Percentiles rank a stretch among this genome's conserved stretches.
phyloP scores from a whole-genome alignment of 92 coral and sea anemone species.

The Ricordea florida region DNA sequence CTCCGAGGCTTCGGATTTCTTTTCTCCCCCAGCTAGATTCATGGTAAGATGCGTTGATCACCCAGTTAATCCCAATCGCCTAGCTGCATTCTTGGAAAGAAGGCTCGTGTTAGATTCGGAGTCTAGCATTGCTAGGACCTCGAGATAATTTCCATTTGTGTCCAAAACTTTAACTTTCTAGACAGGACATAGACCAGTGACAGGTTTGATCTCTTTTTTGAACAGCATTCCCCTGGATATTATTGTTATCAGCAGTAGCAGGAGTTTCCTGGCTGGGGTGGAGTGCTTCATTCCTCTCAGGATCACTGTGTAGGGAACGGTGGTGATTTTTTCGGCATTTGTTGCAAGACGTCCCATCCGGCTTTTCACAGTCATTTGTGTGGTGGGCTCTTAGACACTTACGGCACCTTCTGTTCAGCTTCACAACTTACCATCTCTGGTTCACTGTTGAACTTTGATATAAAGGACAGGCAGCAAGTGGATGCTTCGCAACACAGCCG shows the following conservation, averaged over 20 bases:
- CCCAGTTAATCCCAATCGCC: slow-evolving; percentile 46
- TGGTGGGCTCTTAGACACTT: slow-evolving; percentile 42
- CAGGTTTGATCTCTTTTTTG: background rate
- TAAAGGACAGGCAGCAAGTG: slow-evolving; percentile 54
- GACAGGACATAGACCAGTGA: slow-evolving; percentile 55
- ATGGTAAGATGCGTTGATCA: slow-evolving; percentile 55
- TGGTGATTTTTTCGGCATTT: slow-evolving; percentile 58
- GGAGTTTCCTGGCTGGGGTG: background rate
- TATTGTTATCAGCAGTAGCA: slow-evolving; percentile 4
- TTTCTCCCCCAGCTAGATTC: slow-evolving; percentile 65
- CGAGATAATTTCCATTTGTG: slow-evolving; percentile 29
- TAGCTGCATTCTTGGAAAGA: slow-evolving; percentile 48
- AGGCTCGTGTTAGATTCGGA: slow-evolving; percentile 58
- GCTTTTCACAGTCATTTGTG: slow-evolving; percentile 38
- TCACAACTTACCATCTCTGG: slow-evolving; percentile 63
- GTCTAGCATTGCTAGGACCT: slow-evolving; percentile 57
- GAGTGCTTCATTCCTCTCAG: background rate
- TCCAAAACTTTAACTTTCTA: slow-evolving; percentile 44
- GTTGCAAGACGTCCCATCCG: slow-evolving; percentile 50
- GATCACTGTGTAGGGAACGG: slow-evolving; percentile 48
- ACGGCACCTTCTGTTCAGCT: slow-evolving; percentile 40
- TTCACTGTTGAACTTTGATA: slow-evolving; percentile 50
- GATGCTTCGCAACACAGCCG: slow-evolving; percentile 51
- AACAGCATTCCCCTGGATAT: background rate
- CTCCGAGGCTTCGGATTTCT: slow-evolving; percentile 38